Base-by-base conservation (phyloP, 2,797 vertebrate species). In the Neosilurus hyrtlii region DNA sequence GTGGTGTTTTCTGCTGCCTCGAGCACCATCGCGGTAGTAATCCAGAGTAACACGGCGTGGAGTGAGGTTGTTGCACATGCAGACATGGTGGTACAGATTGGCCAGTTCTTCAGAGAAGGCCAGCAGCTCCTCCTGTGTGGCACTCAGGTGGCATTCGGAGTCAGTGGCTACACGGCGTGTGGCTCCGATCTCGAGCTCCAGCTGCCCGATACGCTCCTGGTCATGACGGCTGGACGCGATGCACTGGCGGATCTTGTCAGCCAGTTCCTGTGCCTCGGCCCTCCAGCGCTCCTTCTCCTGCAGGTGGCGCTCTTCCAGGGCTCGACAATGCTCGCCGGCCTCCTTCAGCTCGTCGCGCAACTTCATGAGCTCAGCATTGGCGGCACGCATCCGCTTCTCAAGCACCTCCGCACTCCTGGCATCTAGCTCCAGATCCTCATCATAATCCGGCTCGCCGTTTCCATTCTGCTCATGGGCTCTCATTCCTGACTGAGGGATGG, bases 81-180 rank as follows among this genome's bases (percentile, higher is more conserved):
- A 96, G 81, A 96, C 92, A 72, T 96, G 96, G 89, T 96, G 95
- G 81, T 96, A 96, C 74, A 96, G 94, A 87, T 93, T 93, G 80
- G 95, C 94, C 86, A 96, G 91, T 88, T 96, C 96, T 88, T 96
- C 95, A 0, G 94, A 95, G 90, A 96, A 95, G 16, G 94, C 93
- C 81, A 95, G 87, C 78, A 96, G 94, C 90, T 96, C 95, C 67
- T 96, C 96, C 88, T 96, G 96, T 0, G 95, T 94, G 9, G 95
- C 91, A 10, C 88, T 94, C 80, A 96, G 87, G 83, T 95, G 94
- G 18, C 93, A 92, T 73, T 96, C 95, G 7, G 94, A 94, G 87
- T 96, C 95, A 0, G 86, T 93, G 3, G 95, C 94, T 24, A 95
- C 93, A 84, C 94, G 94, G 9, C 93, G 86, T 0, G 94, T 93